Evolutionary conservation across 2,797 vertebrate species (phyloP).

Genomic region (Labroides dimidiatus): DNA sequence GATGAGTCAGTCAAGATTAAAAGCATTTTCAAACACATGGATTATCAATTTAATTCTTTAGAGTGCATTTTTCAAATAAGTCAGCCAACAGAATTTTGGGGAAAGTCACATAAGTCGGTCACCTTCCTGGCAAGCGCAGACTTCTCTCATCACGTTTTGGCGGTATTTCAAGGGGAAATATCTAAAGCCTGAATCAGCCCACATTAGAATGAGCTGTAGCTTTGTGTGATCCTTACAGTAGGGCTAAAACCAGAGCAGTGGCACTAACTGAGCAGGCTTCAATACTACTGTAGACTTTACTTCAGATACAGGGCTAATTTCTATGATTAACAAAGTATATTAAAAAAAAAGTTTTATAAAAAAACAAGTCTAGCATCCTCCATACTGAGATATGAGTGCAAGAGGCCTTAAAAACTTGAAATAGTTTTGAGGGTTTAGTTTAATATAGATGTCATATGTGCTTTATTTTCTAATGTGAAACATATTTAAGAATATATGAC

Average conservation of each 20-base stretch:
- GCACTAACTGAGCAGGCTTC: neutral
- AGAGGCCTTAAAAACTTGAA: neutral
- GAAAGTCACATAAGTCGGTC: conserved; percentile 44
- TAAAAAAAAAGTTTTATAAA: no score
- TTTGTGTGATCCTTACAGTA: conserved; percentile 33
- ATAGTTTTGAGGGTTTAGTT: conserved; percentile 3
- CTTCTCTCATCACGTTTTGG: conserved; percentile 38
- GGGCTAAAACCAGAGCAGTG: conserved; percentile 21
- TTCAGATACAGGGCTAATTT: no score
- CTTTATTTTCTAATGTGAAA: conserved; percentile 5
- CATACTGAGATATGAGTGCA: neutral
- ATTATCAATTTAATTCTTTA: conserved; percentile 77
- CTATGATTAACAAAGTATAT: no score
- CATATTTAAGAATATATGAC: neutral
- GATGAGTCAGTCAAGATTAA: conserved; percentile 62
- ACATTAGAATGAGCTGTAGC: conserved; percentile 30
- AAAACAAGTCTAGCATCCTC: neutral
- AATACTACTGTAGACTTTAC: no score
- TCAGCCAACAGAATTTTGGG: conserved; percentile 34
- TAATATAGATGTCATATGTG: neutral
- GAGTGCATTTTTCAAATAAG: conserved; percentile 71
- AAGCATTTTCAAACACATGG: conserved; percentile 59
- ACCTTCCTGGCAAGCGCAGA: conserved; percentile 35
- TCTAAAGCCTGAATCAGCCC: conserved; percentile 29
- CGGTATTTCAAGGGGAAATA: conserved; percentile 15